Evolutionary conservation across 2,113 vertebrate species (phyloP).

Genomic region (Gobiocypris rarus): DNA sequence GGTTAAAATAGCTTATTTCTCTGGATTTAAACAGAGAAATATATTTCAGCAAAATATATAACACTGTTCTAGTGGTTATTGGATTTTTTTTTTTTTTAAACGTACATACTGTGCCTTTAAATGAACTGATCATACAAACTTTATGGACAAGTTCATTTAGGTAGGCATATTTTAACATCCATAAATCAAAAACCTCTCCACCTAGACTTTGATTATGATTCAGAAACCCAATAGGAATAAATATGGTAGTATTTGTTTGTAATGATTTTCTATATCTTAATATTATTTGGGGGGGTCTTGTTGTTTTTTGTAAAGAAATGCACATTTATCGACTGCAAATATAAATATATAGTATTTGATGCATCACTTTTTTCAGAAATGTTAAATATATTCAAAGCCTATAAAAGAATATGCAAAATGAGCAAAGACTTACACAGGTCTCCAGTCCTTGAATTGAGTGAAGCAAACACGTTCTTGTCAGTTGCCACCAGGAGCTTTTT

Average conservation of each 20-base stretch:
- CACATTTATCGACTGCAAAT: background rate
- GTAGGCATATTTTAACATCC: background rate
- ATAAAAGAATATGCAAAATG: background rate
- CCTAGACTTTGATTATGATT: background rate
- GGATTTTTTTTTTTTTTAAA: too few relatives aligned
- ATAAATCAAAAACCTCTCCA: background rate
- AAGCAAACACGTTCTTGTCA: conserved; percentile 91
- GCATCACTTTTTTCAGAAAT: background rate
- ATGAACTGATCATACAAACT: background rate
- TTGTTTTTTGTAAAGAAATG: too few relatives aligned
- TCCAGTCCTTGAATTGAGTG: conserved; percentile 88
- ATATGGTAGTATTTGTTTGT: background rate
- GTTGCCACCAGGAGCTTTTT: conserved; percentile 92
- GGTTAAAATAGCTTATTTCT: too few relatives aligned
- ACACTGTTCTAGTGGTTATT: too few relatives aligned
- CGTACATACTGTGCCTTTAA: too few relatives aligned
- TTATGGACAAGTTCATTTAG: background rate
- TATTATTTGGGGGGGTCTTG: too few relatives aligned
- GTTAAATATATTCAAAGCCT: background rate
- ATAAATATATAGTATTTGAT: too few relatives aligned
- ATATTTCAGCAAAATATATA: too few relatives aligned
- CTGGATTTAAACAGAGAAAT: too few relatives aligned
- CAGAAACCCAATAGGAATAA: background rate
- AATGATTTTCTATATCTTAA: too few relatives aligned
- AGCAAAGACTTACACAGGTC: conserved; percentile 86